Base-by-base conservation (phyloP, 1,140 invertebrate genomes). In the Radopholus similis region DNA sequence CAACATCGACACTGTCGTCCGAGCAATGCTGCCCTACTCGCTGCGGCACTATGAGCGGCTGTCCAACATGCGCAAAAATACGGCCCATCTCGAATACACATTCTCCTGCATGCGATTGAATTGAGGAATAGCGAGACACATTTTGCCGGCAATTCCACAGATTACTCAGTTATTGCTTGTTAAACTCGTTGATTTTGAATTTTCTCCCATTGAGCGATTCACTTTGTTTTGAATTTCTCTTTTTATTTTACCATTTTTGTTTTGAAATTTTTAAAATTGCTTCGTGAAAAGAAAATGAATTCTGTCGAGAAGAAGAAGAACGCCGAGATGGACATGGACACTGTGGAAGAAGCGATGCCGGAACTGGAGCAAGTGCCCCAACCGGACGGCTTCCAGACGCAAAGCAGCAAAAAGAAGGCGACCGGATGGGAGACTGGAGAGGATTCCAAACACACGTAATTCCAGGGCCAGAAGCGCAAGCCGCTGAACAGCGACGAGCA, bases 41-140 rank as follows among this genome's bases (percentile, higher is more conserved):
- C 72, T 74, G 28, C 23, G 77, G 56, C 78, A 80, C 40, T 82
- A 73, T 54, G 78, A 82, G 28, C 74, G 78, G 15, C 38, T 80
- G 26, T 42, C 42, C 18, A 66, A 58, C 18, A 53, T 76, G 2
- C 56, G 63, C 9, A 68, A 66, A 26, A 70, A 78, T 54, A 59
- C 55, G 13, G 21, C 56, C 11, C 67, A 77, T 44, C 26, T 76
- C 13, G 51, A 74, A 40, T 79, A 76, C 58, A 55, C 71, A 13
- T 62, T 72, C 30, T 44, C 58, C 11, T 56, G 76, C 18, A 75
- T 82, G 59, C 59, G 68, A 26, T 42, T 71, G 55, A 53, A 56
- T 30, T 72, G 62, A 76, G n/a, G n/a, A n/a, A n/a, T n/a, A n/a
- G n/a, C n/a, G n/a, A n/a, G n/a, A n/a, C n/a, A n/a, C n/a, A n/a